phyloP scores from a whole-genome alignment of 2,113 vertebrate species.

The Aix galericulata region DNA sequence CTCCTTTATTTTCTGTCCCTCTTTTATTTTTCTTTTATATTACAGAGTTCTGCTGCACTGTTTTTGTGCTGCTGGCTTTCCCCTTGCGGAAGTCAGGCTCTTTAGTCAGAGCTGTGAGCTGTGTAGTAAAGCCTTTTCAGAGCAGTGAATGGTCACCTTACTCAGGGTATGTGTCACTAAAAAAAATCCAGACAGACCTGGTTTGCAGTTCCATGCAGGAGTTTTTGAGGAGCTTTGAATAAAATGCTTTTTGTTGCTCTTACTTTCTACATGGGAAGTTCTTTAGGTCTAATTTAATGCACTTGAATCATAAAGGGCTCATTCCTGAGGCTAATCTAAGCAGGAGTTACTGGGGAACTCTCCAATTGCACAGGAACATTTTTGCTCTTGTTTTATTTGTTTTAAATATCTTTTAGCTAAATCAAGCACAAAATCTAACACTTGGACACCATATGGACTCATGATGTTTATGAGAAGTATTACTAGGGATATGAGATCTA shows the following conservation, averaged over 20 bases:
- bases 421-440: constrained; percentile 9
- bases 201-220: not conserved
- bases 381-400: constrained; percentile 6
- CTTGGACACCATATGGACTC: constrained; percentile 42
- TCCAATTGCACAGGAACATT: not conserved
- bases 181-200: not conserved
- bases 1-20: not conserved
- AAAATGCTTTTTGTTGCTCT: not conserved
- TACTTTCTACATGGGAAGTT: not conserved
- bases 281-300: not conserved
- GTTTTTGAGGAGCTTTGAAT: not conserved
- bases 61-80: not conserved
- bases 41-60: not conserved
- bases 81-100: not conserved
- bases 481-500: not conserved
- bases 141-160: not conserved
- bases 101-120: not conserved
- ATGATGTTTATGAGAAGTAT: not conserved
- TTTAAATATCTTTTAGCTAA: not conserved
- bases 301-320: not conserved
- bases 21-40: not conserved
- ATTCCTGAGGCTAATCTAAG: constrained; percentile 4
- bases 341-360: not conserved
- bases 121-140: not conserved
- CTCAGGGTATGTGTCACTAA: not conserved